These are phyloP conservation scores for Cryptomyrus ogoouensis DNA, from an alignment of 2,113 vertebrate genomes.

Conservation along the genomic window DNA sequence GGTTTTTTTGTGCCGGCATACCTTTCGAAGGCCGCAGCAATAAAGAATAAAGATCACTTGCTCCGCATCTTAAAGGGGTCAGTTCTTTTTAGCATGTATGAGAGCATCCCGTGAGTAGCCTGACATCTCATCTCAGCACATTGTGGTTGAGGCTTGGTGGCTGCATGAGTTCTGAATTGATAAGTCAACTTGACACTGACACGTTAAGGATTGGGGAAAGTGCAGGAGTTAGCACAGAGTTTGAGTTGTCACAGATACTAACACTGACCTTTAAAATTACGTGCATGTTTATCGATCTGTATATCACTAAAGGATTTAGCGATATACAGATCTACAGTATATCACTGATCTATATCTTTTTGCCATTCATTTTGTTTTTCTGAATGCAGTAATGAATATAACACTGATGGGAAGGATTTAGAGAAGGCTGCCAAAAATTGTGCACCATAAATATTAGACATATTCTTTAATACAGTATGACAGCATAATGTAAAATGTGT, in stretches of 20 bases:
- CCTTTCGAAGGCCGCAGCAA: neutral
- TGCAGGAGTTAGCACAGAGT: neutral
- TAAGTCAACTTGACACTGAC: neutral
- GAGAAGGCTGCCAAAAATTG: neutral
- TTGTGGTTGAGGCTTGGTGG: neutral
- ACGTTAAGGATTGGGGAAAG: neutral
- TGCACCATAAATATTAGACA: neutral
- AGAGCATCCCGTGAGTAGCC: neutral
- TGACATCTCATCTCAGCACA: neutral
- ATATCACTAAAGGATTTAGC: neutral
- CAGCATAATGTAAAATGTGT: neutral
- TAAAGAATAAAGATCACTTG: neutral
- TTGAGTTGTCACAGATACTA: neutral
- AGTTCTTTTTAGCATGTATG: neutral
- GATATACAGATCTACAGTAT: no score
- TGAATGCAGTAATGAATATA: neutral
- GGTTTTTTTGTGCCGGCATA: neutral
- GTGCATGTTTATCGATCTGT: neutral
- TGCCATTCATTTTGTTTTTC: neutral
- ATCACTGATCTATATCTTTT: neutral
- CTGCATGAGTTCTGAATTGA: neutral
- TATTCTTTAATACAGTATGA: neutral
- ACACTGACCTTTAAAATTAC: neutral
- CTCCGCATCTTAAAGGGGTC: neutral
- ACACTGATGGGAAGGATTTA: neutral